Evolutionary conservation across 2,113 vertebrate genomes (phyloP), one percentile per base, ranked within the genome.

Genomic region (Ptyas mucosa): DNA sequence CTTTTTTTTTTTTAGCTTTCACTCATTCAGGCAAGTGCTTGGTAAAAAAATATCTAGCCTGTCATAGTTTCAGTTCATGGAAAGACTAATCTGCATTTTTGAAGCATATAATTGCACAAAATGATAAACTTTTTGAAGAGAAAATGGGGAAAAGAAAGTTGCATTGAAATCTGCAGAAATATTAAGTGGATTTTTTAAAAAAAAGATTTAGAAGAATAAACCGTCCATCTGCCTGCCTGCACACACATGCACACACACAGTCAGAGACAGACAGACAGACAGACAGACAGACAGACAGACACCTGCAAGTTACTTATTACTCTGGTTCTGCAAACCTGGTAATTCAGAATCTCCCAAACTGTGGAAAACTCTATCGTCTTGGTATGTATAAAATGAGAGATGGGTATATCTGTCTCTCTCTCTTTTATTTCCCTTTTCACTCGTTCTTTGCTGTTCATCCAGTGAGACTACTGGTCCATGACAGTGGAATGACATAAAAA

Each of bases 381-480:
- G 46, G 3, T 24, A 12, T 21, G 23, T 53, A 53, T n/a, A 69
- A 53, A 43, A 61, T 51, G 49, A 53, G 5, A 15, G 7, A 53
- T 21, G 2, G 61, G 5, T 51, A 51, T 92, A 11, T 64, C 61
- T 64, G 92, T 92, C 61, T 5, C 26, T 12, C 64, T 75, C 26
- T 87, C 11, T 54, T 91, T 89, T 92, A 89, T 88, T 92, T 61
- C 14, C 12, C 11, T 39, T 91, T 94, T 94, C 93, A 91, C 91
- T 69, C 52, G 58, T 92, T 91, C 64, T 43, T 51, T 88, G 26
- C 49, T 92, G 88, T 88, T 95, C 92, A 91, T 95, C 58, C 94
- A 87, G 85, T 95, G 93, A 93, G 94, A 92, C 89, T 94, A 93
- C 88, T 92, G 64, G 81, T 91, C 75, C 92, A 89, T 94, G 94